Base-by-base conservation (phyloP, 2,888 invertebrate species). In the Dryocosmus kuriphilus region DNA sequence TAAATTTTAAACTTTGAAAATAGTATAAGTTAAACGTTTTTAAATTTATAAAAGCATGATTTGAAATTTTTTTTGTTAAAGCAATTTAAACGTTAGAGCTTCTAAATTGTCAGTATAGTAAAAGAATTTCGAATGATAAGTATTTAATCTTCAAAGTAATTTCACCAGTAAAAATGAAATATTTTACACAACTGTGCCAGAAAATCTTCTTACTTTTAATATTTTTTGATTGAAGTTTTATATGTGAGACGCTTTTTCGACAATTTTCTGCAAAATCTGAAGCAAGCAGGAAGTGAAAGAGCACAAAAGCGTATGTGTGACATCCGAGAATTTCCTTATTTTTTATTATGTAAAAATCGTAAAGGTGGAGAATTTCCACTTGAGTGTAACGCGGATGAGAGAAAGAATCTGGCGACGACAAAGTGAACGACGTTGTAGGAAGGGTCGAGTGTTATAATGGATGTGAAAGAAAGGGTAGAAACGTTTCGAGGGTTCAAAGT, bases 381-480 rank as follows among this genome's bases (percentile, higher is more conserved):
- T 63, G 63, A 80, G 67, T 73, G 77, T 67, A 51, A 80, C 67
- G 76, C 63, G 74, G 74, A 46, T 71, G 76, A 51, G 76, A 51
- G 65, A 24, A 75, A 73, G 46, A 74, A 73, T 73, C 73, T 60
- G 67, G 62, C 71, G 65, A 75, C 57, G 60, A 73, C 46, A 46
- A 61, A 67, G 22, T 62, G 77, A 75, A 35, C 22, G 22, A 74
- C 41, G 60, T 71, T 61, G 41, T 77, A 65, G 38, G 30, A 77
- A 77, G 51, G 46, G 38, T 77, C 62, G 60, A 76, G 57, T 38
- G 65, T 71, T 71, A 77, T 77, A 71, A 77, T 60, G 22, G 32
- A 30, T 63, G 41, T 71, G 71, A 71, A 60, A 35, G 57, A 77
- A 60, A 77, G 41, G 76, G 57, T 57, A 38, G 55, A 71, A 38